phyloP scores from a whole-genome alignment of 2,113 vertebrate genomes.

The Zingel zingel region DNA sequence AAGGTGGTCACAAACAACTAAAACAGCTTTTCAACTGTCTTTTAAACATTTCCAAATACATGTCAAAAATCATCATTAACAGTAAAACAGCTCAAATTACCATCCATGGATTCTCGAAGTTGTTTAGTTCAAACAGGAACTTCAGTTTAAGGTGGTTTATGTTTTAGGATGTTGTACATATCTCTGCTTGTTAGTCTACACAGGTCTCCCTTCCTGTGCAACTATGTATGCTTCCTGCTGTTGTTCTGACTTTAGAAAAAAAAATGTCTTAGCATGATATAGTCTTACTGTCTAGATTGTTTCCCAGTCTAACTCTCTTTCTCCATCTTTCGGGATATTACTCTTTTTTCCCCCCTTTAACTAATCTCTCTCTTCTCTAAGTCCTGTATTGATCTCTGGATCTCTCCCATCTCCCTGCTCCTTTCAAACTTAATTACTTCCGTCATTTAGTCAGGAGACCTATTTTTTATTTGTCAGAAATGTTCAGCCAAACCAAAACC shows the following conservation, averaged over 20 bases:
- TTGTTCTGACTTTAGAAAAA: neutral
- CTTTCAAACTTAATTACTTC: conserved; percentile 16
- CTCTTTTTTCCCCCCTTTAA: no score
- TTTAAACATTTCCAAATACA: no score
- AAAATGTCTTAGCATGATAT: neutral
- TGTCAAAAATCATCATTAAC: no score
- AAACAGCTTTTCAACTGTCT: no score
- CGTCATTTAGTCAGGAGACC: conserved; percentile 1
- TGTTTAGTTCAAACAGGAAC: no score
- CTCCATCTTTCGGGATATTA: conserved; percentile 16
- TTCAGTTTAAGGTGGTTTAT: conserved; percentile 2
- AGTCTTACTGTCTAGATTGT: conserved; percentile 9
- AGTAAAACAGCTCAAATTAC: no score
- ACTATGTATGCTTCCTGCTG: neutral
- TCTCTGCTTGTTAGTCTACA: neutral
- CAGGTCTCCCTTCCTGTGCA: neutral
- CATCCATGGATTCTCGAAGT: no score
- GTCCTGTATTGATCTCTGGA: conserved; percentile 14
- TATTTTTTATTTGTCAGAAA: conserved; percentile 29
- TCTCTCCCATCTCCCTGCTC: neutral
- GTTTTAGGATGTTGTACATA: neutral
- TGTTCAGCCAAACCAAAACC: conserved; percentile 27
- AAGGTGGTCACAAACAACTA: no score
- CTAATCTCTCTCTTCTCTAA: neutral
- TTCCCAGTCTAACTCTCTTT: neutral